Evolutionary conservation across 2,113 vertebrate species (phyloP).

Genomic region (Anas platyrhynchos): DNA sequence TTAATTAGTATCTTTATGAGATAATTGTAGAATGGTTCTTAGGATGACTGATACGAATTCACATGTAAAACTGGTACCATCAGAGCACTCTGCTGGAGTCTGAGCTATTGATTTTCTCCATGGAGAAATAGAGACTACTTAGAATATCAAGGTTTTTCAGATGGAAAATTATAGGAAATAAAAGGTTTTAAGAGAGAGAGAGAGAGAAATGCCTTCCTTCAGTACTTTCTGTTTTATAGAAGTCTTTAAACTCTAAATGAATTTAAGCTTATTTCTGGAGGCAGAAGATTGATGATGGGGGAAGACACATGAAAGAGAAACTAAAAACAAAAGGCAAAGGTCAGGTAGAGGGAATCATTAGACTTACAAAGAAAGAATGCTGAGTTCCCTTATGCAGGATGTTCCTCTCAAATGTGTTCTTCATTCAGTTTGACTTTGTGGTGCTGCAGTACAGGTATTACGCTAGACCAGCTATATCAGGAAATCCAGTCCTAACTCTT

Average conservation of each 20-base stretch:
- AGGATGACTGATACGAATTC: conserved; percentile 26
- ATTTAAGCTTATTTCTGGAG: background rate
- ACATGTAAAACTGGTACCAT: conserved; percentile 11
- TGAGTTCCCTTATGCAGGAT: background rate
- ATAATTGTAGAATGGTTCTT: background rate
- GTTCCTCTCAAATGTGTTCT: background rate
- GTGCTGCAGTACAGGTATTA: background rate
- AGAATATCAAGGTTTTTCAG: background rate
- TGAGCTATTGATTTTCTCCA: background rate
- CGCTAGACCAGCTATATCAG: background rate
- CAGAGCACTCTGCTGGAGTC: background rate
- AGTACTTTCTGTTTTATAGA: background rate
- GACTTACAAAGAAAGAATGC: background rate
- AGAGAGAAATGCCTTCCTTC: background rate
- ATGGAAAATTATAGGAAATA: background rate
- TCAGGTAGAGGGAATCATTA: background rate
- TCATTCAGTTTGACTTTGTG: background rate
- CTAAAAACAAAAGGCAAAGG: background rate
- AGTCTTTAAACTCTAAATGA: background rate
- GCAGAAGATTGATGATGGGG: background rate
- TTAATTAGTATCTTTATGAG: conserved; percentile 37
- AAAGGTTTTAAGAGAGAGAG: background rate
- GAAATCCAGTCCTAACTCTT: background rate
- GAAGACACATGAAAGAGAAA: background rate
- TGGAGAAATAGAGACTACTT: background rate